phyloP scores from a whole-genome alignment of 2,797 vertebrate genomes.

The Spinus olivaceus region DNA sequence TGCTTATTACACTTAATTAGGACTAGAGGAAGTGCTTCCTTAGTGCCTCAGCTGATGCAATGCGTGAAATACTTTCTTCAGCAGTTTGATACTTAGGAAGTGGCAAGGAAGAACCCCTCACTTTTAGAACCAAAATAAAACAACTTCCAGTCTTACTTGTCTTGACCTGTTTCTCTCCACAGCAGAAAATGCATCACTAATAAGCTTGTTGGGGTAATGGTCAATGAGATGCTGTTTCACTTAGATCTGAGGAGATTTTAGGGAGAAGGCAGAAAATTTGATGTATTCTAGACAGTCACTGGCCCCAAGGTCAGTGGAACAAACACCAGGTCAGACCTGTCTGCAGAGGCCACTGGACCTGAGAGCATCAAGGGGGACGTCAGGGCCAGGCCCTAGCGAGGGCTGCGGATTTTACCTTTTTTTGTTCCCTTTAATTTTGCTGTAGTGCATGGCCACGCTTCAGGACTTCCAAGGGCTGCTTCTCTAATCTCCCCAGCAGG shows the following conservation, averaged over 20 bases:
- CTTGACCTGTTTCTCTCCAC: neutral
- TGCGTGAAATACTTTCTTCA: neutral
- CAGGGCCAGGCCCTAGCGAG: neutral
- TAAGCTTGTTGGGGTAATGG: neutral
- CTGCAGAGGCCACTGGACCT: neutral
- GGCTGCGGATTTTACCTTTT: accelerated
- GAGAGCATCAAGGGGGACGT: accelerated
- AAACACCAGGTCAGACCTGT: neutral
- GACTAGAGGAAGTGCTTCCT: neutral
- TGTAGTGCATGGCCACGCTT: neutral
- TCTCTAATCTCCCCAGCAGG: slow-evolving; percentile 32
- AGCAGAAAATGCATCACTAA: neutral
- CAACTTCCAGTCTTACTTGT: neutral
- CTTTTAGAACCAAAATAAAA: neutral
- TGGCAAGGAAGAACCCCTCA: neutral
- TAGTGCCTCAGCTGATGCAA: neutral
- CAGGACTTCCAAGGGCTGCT: neutral
- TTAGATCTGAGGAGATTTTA: slow-evolving; percentile 15
- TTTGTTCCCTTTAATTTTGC: neutral
- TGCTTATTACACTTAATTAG: neutral
- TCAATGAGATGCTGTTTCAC: neutral
- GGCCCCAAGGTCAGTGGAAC: neutral
- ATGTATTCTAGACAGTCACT: neutral
- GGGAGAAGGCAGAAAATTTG: slow-evolving; percentile 25
- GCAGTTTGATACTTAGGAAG: neutral